Base-by-base conservation (phyloP, 2,888 invertebrate genomes). In the Proisotoma minuta region DNA sequence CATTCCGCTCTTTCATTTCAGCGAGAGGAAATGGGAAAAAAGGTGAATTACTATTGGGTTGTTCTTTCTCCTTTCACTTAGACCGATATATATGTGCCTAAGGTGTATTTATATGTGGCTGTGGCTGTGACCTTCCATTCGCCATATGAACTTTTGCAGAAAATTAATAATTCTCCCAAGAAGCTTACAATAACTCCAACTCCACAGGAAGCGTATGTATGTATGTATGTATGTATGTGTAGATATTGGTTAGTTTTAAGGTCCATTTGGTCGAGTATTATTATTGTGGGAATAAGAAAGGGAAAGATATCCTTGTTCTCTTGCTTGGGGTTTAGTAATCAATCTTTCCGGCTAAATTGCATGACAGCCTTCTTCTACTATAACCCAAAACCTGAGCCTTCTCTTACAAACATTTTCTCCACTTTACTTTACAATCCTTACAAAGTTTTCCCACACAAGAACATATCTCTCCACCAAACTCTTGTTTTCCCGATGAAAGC, bases 401-500 rank as follows among this genome's bases (percentile, higher is more conserved):
- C 10, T 29, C 39, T 54, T 39, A 23, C n/a, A 5, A 48, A 48
- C n/a, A 48, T 18, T 18, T 48, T 48, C 48, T 48, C 48, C 48
- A 34, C 8, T 15, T 15, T 15, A 34, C 34, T 34, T 34, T n/a
- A n/a, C 34, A 34, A 34, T 15, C 15, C 15, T 8, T 34, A 10
- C 34, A 34, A 34, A 34, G 34, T 34, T 34, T 15, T 8, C 8
- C 8, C 34, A 34, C 34, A 34, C 15, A 34, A 34, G 34, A 34
- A 34, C 15, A 34, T 34, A 8, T 34, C 8, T 15, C 8, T 34
- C 34, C 15, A 15, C 34, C 15, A 10, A 8, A 34, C 34, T 15
- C 34, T 34, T 63, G 59, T 58, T 63, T 59, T 27, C 54, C 62
- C 34, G 58, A 59, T 63, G 62, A 54, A 59, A 58, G 59, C 54